Percentiles rank a stretch among this genome's conserved stretches.
phyloP scores from a whole-genome alignment of 2,797 vertebrate species.

The Lagocephalus sceleratus region DNA sequence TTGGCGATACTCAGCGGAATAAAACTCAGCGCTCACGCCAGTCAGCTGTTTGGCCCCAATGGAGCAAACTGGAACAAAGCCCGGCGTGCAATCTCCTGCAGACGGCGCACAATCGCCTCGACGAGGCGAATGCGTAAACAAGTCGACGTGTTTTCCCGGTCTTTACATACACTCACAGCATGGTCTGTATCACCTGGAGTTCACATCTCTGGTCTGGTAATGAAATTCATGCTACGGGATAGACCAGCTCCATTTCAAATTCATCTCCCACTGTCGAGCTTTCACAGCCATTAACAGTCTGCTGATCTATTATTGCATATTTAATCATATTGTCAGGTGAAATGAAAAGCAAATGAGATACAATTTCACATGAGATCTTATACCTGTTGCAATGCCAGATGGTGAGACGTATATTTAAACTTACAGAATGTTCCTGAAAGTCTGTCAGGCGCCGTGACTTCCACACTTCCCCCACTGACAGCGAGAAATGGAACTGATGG shows the following conservation, averaged over 20 bases:
- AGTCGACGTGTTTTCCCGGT: constrained; percentile 2
- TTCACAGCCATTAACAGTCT: not conserved
- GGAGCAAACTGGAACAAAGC: not conserved
- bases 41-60: constrained; percentile 8
- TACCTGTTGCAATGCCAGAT: no score
- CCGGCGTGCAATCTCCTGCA: constrained; percentile 8
- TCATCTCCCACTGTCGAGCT: not conserved
- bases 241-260: constrained; percentile 5
- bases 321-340: no score
- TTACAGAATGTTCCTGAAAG: no score
- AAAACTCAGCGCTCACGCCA: not conserved
- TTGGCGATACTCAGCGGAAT: not conserved
- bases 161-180: constrained; percentile 1
- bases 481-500: no score
- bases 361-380: no score
- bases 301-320: not conserved
- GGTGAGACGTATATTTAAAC: no score
- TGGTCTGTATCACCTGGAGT: constrained; percentile 1
- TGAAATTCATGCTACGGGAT: constrained; percentile 1
- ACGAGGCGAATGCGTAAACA: constrained; percentile 12
- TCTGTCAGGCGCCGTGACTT: no score
- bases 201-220: constrained; percentile 5
- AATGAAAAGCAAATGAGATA: no score
- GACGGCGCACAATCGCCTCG: not conserved
- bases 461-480: no score